Conservation (phyloP, 2,797 vertebrate species). For the Poeciliopsis paucimaculata region DNA sequence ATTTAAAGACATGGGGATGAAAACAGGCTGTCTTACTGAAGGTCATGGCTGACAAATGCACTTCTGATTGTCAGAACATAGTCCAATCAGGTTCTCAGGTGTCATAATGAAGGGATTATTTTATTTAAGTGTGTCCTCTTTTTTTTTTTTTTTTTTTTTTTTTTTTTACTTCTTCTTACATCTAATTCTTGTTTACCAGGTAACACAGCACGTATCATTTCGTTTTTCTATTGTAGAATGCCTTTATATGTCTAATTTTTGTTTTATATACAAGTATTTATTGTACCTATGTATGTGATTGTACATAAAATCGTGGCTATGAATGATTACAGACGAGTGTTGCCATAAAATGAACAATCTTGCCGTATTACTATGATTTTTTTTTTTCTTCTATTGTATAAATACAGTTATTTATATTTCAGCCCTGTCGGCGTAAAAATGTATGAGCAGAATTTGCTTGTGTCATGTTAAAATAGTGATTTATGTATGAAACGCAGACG, state of each 20-base stretch:
- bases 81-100: conserved; percentile 72
- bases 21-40: conserved; percentile 28
- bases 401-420: conserved; percentile 46
- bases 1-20: conserved; percentile 10
- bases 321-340: conserved; percentile 35
- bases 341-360: conserved; percentile 29
- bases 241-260: conserved; percentile 21
- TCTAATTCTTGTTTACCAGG: conserved; percentile 53
- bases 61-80: conserved; percentile 53
- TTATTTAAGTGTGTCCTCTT: conserved; percentile 59
- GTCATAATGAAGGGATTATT: conserved; percentile 73
- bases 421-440: conserved; percentile 34
- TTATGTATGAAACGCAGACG: conserved; percentile 49
- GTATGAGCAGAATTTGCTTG: conserved; percentile 33
- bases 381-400: conserved; percentile 30
- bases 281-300: conserved; percentile 67
- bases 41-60: conserved; percentile 34
- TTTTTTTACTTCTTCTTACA: conserved; percentile 49
- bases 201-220: conserved; percentile 46
- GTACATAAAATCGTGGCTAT: conserved; percentile 47
- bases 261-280: conserved; percentile 73
- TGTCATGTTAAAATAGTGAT: conserved; percentile 50
- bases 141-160: conserved; percentile 52
- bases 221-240: conserved; percentile 28
- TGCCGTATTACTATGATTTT: conserved; percentile 4